Base-by-base conservation (phyloP, 2,888 invertebrate genomes). In the Volucella bombylans region DNA sequence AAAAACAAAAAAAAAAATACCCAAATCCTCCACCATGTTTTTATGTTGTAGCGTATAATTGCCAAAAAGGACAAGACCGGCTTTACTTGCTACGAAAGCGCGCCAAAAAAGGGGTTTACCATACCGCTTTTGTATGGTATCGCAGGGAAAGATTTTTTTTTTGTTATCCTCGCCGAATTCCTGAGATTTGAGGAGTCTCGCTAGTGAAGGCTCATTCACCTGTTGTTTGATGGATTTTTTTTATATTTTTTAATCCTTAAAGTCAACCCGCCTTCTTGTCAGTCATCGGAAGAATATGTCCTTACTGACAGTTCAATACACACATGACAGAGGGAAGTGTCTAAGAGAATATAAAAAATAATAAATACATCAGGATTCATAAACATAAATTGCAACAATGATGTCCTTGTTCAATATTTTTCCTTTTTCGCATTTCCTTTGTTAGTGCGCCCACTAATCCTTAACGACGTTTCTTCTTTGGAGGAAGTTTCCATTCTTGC, bases 381-480 rank as follows among this genome's bases (percentile, higher is more conserved):
- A 31, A 31, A 31, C 4, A 50, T 61, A 71, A 72, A 72, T 62
- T 52, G 62, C 72, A 72, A 72, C 64, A 64, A 73, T 55, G 55
- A 57, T 4, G 39, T 64, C 73, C 73, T 67, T 62, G 47, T 9
- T 9, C 31, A 18, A 59, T 23, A n/a, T 31, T 54, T 6, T 61
- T 50, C 38, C 11, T 39, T 47, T 61, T 47, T 65, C 72, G 72
- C 79, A 72, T 76, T 64, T 23, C 15, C 18, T 59, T 76, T 81
- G 69, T 77, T 43, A 61, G 76, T 82, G 82, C 82, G 71, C 82
- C 82, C 82, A 82, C 82, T 82, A 82, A 82, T 82, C 82, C 67
- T 52, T 71, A 69, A 15, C 71, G 49, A 43, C 62, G 12, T 49
- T 15, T 12, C 8, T 69, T 18, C 39, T 47, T 47, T 59, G 31